Evolutionary conservation across 30 jellyfish, hydroid and myxozoan genomes (phyloP).

Genomic region (Rhopilema esculentum): DNA sequence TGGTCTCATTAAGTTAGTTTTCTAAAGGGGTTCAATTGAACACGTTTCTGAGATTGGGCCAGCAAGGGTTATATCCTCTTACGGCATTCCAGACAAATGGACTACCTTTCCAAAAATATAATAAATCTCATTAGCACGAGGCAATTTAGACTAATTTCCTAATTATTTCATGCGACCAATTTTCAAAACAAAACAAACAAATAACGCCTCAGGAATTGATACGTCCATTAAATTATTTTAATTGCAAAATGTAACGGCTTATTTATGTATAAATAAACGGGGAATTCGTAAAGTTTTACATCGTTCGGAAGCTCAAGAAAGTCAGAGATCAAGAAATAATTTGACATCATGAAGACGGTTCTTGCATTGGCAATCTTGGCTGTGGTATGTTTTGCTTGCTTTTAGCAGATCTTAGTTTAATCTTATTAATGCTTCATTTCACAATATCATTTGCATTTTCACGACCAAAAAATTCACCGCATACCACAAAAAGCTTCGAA

Average conservation of each 20-base stretch:
- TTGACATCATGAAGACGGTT: constrained; percentile 16
- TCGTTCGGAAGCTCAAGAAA: background rate
- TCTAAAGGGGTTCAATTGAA: too few relatives aligned
- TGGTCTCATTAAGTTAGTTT: too few relatives aligned
- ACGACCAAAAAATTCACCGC: background rate
- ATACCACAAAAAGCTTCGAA: background rate
- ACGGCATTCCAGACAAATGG: too few relatives aligned
- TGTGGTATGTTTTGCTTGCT: background rate
- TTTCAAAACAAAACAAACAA: too few relatives aligned
- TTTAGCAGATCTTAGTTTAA: background rate
- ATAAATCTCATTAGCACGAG: too few relatives aligned
- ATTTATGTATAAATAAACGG: background rate
- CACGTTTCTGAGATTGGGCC: background rate
- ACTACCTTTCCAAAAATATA: too few relatives aligned
- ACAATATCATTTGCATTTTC: background rate
- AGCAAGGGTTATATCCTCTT: too few relatives aligned
- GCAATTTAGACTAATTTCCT: background rate
- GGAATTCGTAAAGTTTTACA: background rate
- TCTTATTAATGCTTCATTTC: background rate
- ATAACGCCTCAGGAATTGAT: background rate
- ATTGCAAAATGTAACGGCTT: background rate
- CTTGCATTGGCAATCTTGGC: constrained; percentile 6
- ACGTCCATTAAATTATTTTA: background rate
- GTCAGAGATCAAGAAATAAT: too few relatives aligned
- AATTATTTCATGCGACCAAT: background rate